A percentile compares a stretch with the other conserved stretches of the same genome.
These are phyloP conservation scores for Netta rufina DNA, from an alignment of 2,797 vertebrate species.

Conservation along the genomic window DNA sequence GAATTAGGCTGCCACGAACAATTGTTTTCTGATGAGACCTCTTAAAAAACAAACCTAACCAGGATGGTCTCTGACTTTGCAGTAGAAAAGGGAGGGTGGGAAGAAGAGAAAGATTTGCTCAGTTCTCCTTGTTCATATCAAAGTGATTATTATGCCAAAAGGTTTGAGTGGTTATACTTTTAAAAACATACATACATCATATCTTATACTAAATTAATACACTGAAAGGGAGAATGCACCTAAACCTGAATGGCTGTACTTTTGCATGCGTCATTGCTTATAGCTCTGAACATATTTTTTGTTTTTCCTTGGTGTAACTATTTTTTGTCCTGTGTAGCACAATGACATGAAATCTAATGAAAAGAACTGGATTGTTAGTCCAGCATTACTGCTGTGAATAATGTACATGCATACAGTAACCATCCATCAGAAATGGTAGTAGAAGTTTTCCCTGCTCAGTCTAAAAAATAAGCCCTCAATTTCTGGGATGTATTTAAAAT, in stretches of 20 bases:
- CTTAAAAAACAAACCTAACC: not conserved
- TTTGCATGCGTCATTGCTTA: not conserved
- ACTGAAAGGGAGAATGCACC: not conserved
- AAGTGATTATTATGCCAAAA: constrained; percentile 29
- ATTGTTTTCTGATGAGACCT: constrained; percentile 59
- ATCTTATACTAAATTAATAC: not conserved
- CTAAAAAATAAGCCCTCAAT: not conserved
- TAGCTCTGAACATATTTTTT: not conserved
- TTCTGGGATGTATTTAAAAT: not conserved
- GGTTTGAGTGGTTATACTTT: not conserved
- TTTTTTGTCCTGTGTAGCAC: not conserved
- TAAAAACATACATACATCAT: not conserved
- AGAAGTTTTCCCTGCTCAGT: not conserved
- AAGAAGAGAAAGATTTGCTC: constrained; percentile 27
- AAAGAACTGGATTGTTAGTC: not conserved
- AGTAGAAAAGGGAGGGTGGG: not conserved
- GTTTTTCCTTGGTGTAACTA: not conserved
- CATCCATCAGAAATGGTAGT: not conserved
- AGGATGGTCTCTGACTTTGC: not conserved
- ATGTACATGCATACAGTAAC: not conserved
- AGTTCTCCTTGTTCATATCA: constrained; percentile 11
- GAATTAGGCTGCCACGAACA: constrained; percentile 24
- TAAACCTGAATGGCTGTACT: not conserved
- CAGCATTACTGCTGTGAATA: not conserved
- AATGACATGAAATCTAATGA: not conserved